Conservation (phyloP, 2,113 vertebrate species). For the Oreochromis tanganicae region DNA sequence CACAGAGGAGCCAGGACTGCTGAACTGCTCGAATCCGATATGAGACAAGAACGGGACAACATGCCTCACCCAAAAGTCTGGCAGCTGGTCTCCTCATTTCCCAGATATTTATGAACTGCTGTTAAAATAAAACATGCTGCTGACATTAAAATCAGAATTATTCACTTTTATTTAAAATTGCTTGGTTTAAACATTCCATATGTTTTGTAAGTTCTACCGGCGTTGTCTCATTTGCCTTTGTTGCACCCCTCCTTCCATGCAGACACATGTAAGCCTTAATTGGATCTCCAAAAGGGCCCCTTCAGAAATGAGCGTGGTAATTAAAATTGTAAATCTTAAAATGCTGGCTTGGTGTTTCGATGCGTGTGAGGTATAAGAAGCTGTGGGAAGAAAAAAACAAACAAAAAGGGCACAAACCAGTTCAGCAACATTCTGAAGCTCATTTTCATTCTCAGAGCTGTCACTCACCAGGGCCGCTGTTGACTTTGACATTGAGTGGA, state of each 20-base stretch:
- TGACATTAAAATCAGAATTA: not conserved
- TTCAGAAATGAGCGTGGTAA: not conserved
- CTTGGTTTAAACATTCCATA: not conserved
- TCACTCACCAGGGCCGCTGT: not conserved
- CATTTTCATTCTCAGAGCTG: not conserved
- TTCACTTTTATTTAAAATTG: not conserved
- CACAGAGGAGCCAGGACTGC: not conserved
- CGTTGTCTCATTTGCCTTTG: not conserved
- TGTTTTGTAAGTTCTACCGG: not conserved
- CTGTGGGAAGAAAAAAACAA: not conserved
- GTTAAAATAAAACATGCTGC: no score
- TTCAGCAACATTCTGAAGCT: not conserved
- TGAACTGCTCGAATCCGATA: not conserved
- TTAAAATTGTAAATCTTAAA: not conserved
- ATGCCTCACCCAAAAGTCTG: not conserved
- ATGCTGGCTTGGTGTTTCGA: not conserved
- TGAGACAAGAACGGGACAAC: not conserved
- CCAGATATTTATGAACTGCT: not conserved
- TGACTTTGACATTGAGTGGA: not conserved
- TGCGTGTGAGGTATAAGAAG: rapidly evolving
- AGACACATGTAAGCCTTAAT: not conserved
- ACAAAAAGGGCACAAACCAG: not conserved
- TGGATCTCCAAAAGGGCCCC: not conserved
- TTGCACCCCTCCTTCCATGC: not conserved
- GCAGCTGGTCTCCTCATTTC: not conserved